A percentile compares a stretch with the other conserved stretches of the same genome.
These are phyloP conservation scores for Macropodus opercularis DNA, from an alignment of 2,797 vertebrate genomes.

Conservation along the genomic window DNA sequence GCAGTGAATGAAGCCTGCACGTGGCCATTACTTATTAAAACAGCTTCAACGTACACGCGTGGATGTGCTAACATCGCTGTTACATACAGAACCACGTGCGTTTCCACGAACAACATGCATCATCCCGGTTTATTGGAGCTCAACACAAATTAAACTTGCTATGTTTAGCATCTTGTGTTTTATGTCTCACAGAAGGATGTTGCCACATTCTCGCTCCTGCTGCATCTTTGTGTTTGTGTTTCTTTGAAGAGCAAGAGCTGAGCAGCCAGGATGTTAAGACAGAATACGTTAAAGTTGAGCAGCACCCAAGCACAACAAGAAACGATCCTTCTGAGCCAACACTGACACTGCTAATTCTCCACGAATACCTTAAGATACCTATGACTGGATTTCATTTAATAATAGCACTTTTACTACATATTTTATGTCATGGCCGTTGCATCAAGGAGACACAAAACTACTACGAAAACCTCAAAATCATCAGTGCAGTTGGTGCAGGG, in stretches of 20 bases:
- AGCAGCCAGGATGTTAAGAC: constrained; percentile 16
- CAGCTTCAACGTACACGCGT: constrained; percentile 3
- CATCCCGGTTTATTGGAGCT: background rate
- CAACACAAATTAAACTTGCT: constrained; percentile 30
- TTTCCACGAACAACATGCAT: background rate
- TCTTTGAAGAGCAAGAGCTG: constrained; percentile 8
- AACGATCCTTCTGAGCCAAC: background rate
- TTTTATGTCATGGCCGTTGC: no score
- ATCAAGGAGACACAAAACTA: no score
- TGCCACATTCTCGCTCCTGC: background rate
- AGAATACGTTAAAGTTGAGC: constrained; percentile 17
- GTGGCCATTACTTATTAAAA: background rate
- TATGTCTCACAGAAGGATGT: constrained; percentile 2
- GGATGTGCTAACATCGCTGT: background rate
- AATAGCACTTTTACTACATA: no score
- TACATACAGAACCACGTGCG: background rate
- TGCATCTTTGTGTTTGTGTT: background rate
- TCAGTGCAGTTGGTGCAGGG: no score
- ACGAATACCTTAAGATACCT: no score
- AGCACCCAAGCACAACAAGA: no score
- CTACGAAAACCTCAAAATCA: no score
- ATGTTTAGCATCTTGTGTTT: constrained; percentile 18
- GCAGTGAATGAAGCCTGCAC: no score
- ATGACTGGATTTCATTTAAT: no score
- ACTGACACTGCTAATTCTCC: no score